Base-by-base conservation (phyloP, 2,888 invertebrate species). In the Philaethria dido region DNA sequence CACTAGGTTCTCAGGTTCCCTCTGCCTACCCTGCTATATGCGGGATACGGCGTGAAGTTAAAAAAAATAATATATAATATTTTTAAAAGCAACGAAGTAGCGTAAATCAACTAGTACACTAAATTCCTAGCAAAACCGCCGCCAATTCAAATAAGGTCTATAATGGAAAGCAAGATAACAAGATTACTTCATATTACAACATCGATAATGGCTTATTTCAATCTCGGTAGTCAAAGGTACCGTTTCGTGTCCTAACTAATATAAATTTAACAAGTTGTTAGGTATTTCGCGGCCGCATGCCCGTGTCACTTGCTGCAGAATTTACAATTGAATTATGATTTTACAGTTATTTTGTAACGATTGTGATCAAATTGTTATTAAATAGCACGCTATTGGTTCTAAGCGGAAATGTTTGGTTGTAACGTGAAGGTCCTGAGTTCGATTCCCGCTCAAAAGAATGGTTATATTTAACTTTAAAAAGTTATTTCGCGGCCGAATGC, bases 181-280 rank as follows among this genome's bases (percentile, higher is more conserved):
- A 64, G 55, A 68, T 64, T 48, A 68, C 50, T 61, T 55, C 22
- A 60, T 68, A 61, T 68, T 68, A 64, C 68, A 64, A 68, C 57
- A 67, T 62, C 55, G 45, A 64, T 64, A 68, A 68, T 68, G 55
- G 64, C 64, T 68, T 64, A 68, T 64, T 68, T 68, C 59, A 64
- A 68, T 64, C 54, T 68, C 25, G 55, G 61, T 61, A 64, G 47
- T 68, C 60, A 68, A 68, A 57, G 64, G 57, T 48, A 48, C 64
- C 64, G 64, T 64, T 64, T 45, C 55, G 33, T 64, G 64, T 57
- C 36, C 22, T 8, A 16, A 11, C 50, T 57, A 42, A 42, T 65
- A 60, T 25, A 65, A 50, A 33, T 60, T 60, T 52, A 65, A 44
- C 59, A 60, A 65, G 50, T 64, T 47, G 47, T 8, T 39, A 48